A percentile compares a stretch with the other conserved stretches of the same genome.
Evolutionary conservation across 2,888 invertebrate genomes (phyloP).

Genomic region (Brenthis ino): DNA sequence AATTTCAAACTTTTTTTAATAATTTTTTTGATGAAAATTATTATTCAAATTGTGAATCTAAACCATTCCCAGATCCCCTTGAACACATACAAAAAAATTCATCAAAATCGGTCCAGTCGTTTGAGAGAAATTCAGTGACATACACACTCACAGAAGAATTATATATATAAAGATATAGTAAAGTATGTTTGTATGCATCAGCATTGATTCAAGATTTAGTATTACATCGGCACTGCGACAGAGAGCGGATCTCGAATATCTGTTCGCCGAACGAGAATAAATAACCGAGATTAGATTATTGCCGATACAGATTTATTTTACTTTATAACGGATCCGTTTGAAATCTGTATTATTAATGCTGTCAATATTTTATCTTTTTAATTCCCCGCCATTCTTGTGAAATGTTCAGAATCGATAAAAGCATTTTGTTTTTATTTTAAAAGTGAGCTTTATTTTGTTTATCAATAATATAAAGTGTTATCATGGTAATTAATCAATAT

Average conservation of each 20-base stretch:
- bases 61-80: too few relatives aligned
- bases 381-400: conserved; percentile 13
- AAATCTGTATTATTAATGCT: conserved; percentile 23
- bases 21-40: too few relatives aligned
- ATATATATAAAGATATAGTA: too few relatives aligned
- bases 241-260: conserved; percentile 23
- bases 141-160: too few relatives aligned
- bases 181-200: conserved; percentile 13
- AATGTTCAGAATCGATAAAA: not conserved
- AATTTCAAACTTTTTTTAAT: too few relatives aligned
- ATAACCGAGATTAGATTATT: conserved; percentile 32
- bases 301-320: conserved; percentile 33
- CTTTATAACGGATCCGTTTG: conserved; percentile 22
- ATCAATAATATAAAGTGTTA: too few relatives aligned
- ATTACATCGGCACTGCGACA: conserved; percentile 18
- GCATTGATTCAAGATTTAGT: conserved; percentile 23
- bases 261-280: conserved; percentile 30
- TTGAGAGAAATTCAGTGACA: too few relatives aligned
- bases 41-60: too few relatives aligned
- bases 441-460: too few relatives aligned
- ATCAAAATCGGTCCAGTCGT: too few relatives aligned
- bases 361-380: conserved; percentile 25
- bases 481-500: too few relatives aligned
- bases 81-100: too few relatives aligned
- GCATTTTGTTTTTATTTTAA: not conserved